Base-by-base conservation (phyloP, 2,888 invertebrate genomes). In the Pyrochroa serraticornis region DNA sequence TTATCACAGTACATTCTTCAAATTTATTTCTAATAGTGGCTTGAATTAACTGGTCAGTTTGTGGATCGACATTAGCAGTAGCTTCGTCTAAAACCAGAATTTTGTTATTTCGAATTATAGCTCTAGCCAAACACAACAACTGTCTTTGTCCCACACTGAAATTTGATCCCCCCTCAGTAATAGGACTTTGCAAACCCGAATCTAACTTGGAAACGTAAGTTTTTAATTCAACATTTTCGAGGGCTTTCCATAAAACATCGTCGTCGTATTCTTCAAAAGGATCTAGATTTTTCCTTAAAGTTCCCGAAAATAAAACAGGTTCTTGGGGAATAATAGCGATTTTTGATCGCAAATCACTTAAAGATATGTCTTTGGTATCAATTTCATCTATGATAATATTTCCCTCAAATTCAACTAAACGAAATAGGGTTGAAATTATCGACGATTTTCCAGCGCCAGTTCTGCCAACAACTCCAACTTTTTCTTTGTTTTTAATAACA, bases 291-390 rank as follows among this genome's bases (percentile, higher is more conserved):
- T 88, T 87, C 1, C 95, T 82, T 80, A 96, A 84, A 6, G 92
- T 89, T 37, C 94, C 95, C 0, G 91, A 89, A 80, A 96, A 93
- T 42, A 93, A 79, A 54, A 92, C 89, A 0, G 93, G 92, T 73
- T 92, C 92, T 77, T 93, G 92, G 0, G 93, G 92, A 53, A 93
- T 93, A 71, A 93, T 92, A 7, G 92, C 90, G 59, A 93, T 83
- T 71, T 86, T 86, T 34, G 87, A 86, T 53, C 92, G 84, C 10
- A 92, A 82, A 73, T 89, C 85, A 67, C 88, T 87, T n/a, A 92
- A 80, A 0, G 91, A 91, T 54, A 96, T 76, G 0, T 79, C 77
- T 0, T 83, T 83, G 0, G 88, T 91, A 70, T 91, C 86, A 1
- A 89, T 81, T 0, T 83, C 87, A 77, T 97, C 97, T 65, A 97